Percentiles rank a stretch among this genome's conserved stretches.
Conservation (phyloP, 2,797 vertebrate species). For the Lutra lutra region DNA sequence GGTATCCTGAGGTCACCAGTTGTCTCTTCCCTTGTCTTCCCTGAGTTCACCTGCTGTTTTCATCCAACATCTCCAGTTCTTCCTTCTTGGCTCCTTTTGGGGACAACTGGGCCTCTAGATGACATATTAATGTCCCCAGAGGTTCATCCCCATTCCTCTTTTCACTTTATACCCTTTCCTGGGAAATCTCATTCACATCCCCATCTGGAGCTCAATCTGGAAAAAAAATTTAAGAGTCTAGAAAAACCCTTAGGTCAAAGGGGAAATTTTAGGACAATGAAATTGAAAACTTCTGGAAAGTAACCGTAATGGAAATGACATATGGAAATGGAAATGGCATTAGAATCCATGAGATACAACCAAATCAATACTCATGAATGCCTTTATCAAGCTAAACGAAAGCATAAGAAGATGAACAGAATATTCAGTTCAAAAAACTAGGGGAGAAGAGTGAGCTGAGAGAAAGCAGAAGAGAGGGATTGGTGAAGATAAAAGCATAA, state of each 20-base stretch:
- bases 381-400: not conserved
- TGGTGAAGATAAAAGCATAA: not conserved
- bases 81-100: not conserved
- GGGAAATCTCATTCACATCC: not conserved
- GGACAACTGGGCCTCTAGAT: not conserved
- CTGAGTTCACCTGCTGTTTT: not conserved
- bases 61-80: not conserved
- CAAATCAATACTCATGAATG: not conserved
- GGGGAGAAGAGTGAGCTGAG: not conserved
- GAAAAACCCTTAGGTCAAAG: not conserved
- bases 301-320: not conserved
- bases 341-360: not conserved
- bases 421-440: not conserved
- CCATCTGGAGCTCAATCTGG: not conserved
- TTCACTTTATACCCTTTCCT: not conserved
- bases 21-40: not conserved
- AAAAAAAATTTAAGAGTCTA: not conserved
- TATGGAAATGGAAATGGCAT: not conserved
- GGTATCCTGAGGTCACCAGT: not conserved
- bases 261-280: not conserved
- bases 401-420: not conserved
- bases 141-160: not conserved
- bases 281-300: not conserved
- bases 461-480: not conserved
- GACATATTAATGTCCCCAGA: not conserved